Base-by-base conservation (phyloP, 2,113 vertebrate species). In the Myanophis thanlyinensis region DNA sequence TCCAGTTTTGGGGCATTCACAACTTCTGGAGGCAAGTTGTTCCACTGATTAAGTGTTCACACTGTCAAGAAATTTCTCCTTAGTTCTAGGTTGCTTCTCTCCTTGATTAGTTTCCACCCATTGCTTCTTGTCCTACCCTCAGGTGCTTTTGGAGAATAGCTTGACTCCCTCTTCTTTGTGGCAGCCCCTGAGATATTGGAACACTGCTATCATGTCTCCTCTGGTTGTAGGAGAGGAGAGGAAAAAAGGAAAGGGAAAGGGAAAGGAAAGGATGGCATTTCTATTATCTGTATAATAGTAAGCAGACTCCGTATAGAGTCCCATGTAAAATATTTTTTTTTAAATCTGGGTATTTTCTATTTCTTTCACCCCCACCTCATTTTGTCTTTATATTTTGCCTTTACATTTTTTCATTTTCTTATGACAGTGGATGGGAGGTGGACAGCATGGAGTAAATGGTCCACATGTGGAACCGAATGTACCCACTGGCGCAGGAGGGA, bases 401-500 rank as follows among this genome's bases (percentile, higher is more conserved):
- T 86, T 89, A 90, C 90, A 40, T 87, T 49, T 0, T 80, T 8
- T 88, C 56, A 7, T 95, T 91, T 95, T 93, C 59, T 93, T 93
- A 23, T 95, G 93, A 94, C 96, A 99, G 99, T 99, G 98, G 99
- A 99, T 13, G 99, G 99, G 35, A 98, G 98, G 95, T 99, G 99
- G 99, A 98, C 98, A 0, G 97, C 98, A 1, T 99, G 99, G 99
- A 99, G 98, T 96, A 99, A 99, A 96, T 99, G 99, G 99, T 99
- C 99, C 20, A 98, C 98, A 4, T 99, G 99, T 40, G 98, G 98
- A 95, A 99, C 99, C 0, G 99, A 99, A 96, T 99, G 99, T 86
- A 99, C 98, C 25, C 99, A 99, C 95, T 99, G 99, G 99, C 98
- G 99, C 91, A 98, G 98, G 94, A 98, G 99, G 52, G 99, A 99